Conservation (phyloP, 2,888 invertebrate species). For the Lasioglossum pauxillum region DNA sequence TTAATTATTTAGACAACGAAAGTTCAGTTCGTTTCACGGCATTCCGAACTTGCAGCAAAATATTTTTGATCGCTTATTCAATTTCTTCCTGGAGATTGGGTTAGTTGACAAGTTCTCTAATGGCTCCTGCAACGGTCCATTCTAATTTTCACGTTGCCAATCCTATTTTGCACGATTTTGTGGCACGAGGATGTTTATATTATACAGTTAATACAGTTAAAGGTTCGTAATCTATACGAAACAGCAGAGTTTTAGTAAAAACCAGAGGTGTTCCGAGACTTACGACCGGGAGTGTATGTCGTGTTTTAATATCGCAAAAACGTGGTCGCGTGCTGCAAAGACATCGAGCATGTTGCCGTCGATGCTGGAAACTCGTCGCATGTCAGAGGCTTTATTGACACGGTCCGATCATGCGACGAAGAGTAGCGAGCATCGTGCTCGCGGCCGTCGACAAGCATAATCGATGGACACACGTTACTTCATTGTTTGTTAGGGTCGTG, state of each 20-base stretch:
- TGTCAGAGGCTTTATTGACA: slow-evolving; percentile 9
- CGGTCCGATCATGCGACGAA: slow-evolving; percentile 39
- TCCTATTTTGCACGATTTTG: background rate
- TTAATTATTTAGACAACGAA: background rate
- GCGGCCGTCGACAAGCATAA: slow-evolving; percentile 11
- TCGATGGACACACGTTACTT: slow-evolving; percentile 28
- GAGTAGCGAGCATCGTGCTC: slow-evolving; percentile 27
- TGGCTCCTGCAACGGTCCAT: background rate
- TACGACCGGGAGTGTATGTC: background rate
- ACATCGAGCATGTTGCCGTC: background rate
- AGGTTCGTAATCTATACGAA: too few species aligned
- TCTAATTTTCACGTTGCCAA: too few species aligned
- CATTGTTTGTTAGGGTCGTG: slow-evolving; percentile 11
- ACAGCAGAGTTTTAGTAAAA: too few species aligned
- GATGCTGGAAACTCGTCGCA: background rate
- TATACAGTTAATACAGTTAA: too few species aligned
- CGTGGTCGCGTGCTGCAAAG: background rate
- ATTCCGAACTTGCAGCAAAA: background rate
- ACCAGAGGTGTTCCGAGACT: too few species aligned
- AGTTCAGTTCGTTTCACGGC: background rate
- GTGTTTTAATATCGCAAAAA: background rate
- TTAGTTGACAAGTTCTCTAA: background rate
- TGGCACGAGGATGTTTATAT: too few species aligned
- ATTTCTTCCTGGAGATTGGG: background rate
- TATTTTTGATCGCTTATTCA: background rate